A percentile compares a stretch with the other conserved stretches of the same genome.
Conservation (phyloP, 2,113 vertebrate species). For the Rousettus leschenaultii region DNA sequence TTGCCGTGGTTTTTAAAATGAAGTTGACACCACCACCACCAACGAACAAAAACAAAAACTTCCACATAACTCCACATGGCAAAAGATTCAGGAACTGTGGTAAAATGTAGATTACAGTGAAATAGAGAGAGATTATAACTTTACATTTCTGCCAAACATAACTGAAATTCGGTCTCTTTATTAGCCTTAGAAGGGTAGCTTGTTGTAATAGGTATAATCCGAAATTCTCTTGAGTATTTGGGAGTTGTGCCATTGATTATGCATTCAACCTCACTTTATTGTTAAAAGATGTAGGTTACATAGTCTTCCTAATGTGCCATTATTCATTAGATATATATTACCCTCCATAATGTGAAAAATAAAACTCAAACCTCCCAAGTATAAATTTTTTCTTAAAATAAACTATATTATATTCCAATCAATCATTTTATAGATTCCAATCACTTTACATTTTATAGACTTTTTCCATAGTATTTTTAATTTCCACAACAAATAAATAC, state of each 20-base stretch:
- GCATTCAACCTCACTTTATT: background rate
- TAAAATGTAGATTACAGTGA: background rate
- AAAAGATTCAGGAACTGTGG: background rate
- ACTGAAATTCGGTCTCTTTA: background rate
- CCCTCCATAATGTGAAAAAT: background rate
- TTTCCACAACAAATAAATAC: background rate
- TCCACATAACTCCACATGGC: background rate
- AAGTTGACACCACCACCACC: background rate
- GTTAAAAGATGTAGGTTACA: background rate
- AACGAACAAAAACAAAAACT: background rate
- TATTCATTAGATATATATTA: background rate
- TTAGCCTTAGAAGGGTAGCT: background rate
- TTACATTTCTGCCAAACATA: background rate
- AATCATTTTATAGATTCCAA: background rate
- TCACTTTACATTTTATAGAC: background rate
- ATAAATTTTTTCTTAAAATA: slow-evolving; percentile 15
- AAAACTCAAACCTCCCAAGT: background rate
- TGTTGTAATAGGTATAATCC: background rate
- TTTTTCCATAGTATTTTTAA: background rate
- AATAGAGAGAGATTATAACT: background rate
- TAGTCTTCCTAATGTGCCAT: background rate
- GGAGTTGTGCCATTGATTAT: background rate
- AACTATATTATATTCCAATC: background rate
- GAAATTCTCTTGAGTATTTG: background rate
- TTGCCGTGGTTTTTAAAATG: background rate